phyloP scores from a whole-genome alignment of 2,797 vertebrate genomes.

The Coreius guichenoti region DNA sequence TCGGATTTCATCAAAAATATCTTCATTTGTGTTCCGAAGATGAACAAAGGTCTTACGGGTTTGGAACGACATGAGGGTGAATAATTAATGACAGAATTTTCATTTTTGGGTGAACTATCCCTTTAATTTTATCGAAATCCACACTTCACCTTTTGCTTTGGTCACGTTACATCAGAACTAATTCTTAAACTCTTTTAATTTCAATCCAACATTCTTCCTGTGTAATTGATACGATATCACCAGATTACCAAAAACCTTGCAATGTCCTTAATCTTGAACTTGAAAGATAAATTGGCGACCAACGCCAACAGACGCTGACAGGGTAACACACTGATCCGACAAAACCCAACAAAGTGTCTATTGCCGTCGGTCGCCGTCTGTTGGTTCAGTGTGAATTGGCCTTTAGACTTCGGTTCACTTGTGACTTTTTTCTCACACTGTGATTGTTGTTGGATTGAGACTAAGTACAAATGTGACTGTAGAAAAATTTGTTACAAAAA shows the following conservation, averaged over 20 bases:
- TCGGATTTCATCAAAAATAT: too few species aligned
- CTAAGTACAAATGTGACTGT: conserved; percentile 7
- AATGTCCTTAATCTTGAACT: conserved; percentile 21
- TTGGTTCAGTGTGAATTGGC: background rate
- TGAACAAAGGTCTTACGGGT: too few species aligned
- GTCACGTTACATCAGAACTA: background rate
- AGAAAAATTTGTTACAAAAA: background rate
- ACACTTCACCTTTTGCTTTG: background rate
- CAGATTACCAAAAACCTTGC: conserved; percentile 18
- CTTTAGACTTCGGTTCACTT: background rate
- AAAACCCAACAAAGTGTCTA: background rate
- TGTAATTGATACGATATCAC: background rate
- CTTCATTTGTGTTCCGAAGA: too few species aligned
- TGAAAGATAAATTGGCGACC: background rate
- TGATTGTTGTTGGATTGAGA: conserved; percentile 17
- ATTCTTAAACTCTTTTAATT: background rate
- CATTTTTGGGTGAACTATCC: too few species aligned
- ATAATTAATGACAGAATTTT: too few species aligned
- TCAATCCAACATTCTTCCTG: conserved; percentile 15
- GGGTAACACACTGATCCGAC: background rate
- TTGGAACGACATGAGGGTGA: too few species aligned
- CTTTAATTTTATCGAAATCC: conserved; percentile 74
- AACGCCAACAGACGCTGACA: background rate
- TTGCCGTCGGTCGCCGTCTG: background rate
- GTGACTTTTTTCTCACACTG: conserved; percentile 15